These are phyloP conservation scores for Serinus canaria DNA, from an alignment of 2,113 vertebrate genomes.

Conservation along the genomic window DNA sequence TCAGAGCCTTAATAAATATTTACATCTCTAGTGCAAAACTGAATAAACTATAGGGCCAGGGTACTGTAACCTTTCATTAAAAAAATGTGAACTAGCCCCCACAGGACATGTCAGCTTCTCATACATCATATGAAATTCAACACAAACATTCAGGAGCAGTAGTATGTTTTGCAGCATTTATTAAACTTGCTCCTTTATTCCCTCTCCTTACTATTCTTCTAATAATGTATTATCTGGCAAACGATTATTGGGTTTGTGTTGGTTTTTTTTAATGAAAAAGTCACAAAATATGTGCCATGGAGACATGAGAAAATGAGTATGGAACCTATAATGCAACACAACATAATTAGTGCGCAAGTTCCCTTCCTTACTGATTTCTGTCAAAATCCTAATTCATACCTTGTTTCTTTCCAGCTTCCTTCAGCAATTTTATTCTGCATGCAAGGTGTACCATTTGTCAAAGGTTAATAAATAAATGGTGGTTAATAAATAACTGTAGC, in stretches of 20 bases:
- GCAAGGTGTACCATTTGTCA: neutral
- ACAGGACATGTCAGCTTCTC: constrained; percentile 23
- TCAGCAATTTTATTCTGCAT: neutral
- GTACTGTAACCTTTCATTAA: constrained; percentile 29
- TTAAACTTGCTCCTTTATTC: constrained; percentile 12
- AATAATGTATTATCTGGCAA: constrained; percentile 21
- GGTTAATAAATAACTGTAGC: neutral
- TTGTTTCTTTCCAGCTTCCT: neutral
- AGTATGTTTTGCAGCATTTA: constrained; percentile 16
- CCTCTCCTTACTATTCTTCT: neutral
- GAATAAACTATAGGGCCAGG: constrained; percentile 19
- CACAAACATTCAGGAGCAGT: constrained; percentile 38
- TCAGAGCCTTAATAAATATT: constrained; percentile 52
- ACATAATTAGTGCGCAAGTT: neutral
- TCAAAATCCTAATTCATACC: neutral
- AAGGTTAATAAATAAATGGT: neutral
- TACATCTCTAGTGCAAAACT: constrained; percentile 27
- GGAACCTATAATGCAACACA: neutral
- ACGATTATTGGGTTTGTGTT: constrained; percentile 24
- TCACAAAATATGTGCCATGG: neutral
- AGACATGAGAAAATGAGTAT: constrained; percentile 1
- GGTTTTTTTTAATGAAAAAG: constrained; percentile 37
- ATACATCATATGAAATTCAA: constrained; percentile 34
- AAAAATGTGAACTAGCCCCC: neutral
- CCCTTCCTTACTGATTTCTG: neutral